These are phyloP conservation scores for Sorex araneus DNA, from an alignment of 2,113 vertebrate genomes.

Conservation along the genomic window DNA sequence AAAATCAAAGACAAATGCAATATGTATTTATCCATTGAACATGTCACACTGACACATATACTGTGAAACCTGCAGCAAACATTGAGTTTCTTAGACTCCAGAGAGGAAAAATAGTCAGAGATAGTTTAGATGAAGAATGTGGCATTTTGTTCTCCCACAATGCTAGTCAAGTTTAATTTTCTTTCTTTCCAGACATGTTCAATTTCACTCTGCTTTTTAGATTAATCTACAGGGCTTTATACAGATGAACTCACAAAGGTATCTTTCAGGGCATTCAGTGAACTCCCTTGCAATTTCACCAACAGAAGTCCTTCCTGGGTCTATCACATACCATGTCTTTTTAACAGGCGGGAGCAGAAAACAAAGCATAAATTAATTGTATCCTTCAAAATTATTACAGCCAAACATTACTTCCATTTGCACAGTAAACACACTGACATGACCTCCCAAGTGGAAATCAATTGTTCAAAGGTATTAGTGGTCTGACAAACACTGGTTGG, in stretches of 20 bases:
- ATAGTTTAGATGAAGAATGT: background rate
- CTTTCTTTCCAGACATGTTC: background rate
- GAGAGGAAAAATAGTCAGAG: background rate
- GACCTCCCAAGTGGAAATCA: background rate
- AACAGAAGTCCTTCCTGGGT: background rate
- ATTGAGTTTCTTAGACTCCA: background rate
- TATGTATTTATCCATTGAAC: background rate
- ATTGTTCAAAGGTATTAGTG: background rate
- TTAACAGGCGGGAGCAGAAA: background rate
- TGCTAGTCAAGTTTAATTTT: background rate
- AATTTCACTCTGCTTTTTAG: background rate
- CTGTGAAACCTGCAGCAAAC: background rate
- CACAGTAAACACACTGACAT: rapidly evolving
- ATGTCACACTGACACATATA: background rate
- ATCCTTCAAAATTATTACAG: background rate
- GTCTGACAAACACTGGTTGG: background rate
- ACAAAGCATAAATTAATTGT: background rate
- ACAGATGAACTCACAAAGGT: background rate
- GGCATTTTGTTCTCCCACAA: background rate
- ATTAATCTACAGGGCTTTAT: background rate
- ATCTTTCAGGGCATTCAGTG: background rate
- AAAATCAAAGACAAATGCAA: background rate
- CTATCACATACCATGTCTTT: background rate
- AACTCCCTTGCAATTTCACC: too few relatives aligned
- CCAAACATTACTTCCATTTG: background rate